Evolutionary conservation across 2,113 vertebrate species (phyloP), one percentile per base, ranked within the genome.

Genomic region (Campylomormyrus numenius): DNA sequence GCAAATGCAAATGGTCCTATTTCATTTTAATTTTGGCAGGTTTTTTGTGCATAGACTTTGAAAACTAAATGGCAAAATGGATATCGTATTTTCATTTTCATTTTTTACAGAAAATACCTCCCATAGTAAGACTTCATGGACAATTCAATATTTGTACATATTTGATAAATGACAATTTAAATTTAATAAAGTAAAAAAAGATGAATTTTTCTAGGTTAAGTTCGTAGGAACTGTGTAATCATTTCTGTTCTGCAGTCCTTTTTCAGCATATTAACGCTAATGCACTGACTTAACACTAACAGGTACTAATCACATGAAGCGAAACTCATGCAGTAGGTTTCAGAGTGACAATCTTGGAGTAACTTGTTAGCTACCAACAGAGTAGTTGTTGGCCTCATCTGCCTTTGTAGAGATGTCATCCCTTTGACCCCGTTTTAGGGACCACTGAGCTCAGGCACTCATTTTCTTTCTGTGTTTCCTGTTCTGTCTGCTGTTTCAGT

Each of bases 401-500:
- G 49, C 45, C 49, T 24, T 84, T 83, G 50, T 53, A 24, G 21
- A 35, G 7, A 13, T 45, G 21, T 39, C 24, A 15, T 56, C 19
- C 27, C 77, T 42, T 21, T 50, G 50, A 27, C 9, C 15, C 24
- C 49, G 7, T 50, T 83, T 83, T 89, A 8, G 49, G 52, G 24
- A 3, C 1, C 35, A 3, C 4, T 85, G 39, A 24, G 42, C 6
- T 52, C n/a, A 31, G 39, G 6, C 5, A 62, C 80, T 62, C 52
- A 56, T 56, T 58, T 39, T 83, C 27, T 84, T 89, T n/a, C 62
- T 89, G 46, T 89, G 45, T 62, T 53, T 53, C 77, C 87, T 90
- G 62, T 83, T 91, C 87, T 92, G 77, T 93, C 89, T 94, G 92
- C 90, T 93, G 90, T 93, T 91, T 90, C 93, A 93, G 94, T 88